A percentile compares a stretch with the other conserved stretches of the same genome.
phyloP scores from a whole-genome alignment of 2,797 vertebrate genomes.

The Heterohyrax brucei region DNA sequence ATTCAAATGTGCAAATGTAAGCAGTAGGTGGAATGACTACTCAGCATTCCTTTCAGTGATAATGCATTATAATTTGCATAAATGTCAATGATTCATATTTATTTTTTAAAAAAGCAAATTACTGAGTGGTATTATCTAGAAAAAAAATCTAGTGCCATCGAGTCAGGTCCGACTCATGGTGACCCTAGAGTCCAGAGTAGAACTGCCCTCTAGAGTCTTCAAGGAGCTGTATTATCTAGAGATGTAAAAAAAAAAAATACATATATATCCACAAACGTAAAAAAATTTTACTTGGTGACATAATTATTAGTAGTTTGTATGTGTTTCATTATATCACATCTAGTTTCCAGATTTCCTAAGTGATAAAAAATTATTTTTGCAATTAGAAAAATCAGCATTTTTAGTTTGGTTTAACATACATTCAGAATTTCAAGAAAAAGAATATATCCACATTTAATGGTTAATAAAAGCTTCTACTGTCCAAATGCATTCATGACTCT shows the following conservation, averaged over 20 bases:
- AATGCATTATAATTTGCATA: background rate
- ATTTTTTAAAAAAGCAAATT: background rate
- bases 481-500: background rate
- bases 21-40: background rate
- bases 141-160: too few species aligned
- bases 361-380: background rate
- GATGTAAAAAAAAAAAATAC: background rate
- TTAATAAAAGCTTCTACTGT: background rate
- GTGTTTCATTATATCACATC: background rate
- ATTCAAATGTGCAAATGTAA: background rate
- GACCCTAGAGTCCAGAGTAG: too few species aligned
- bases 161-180: too few species aligned
- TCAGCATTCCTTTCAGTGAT: background rate
- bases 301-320: constrained; percentile 2
- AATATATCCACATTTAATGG: background rate
- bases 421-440: constrained; percentile 32
- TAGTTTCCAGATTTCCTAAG: constrained; percentile 3
- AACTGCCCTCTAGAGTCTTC: too few species aligned
- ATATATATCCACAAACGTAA: background rate
- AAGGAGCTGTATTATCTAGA: background rate
- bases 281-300: background rate
- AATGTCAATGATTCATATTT: background rate
- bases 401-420: constrained; percentile 29
- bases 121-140: background rate
- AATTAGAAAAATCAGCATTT: constrained; percentile 37